Evolutionary conservation across 2,113 vertebrate species (phyloP).

Genomic region (Microcebus griseorufus): DNA sequence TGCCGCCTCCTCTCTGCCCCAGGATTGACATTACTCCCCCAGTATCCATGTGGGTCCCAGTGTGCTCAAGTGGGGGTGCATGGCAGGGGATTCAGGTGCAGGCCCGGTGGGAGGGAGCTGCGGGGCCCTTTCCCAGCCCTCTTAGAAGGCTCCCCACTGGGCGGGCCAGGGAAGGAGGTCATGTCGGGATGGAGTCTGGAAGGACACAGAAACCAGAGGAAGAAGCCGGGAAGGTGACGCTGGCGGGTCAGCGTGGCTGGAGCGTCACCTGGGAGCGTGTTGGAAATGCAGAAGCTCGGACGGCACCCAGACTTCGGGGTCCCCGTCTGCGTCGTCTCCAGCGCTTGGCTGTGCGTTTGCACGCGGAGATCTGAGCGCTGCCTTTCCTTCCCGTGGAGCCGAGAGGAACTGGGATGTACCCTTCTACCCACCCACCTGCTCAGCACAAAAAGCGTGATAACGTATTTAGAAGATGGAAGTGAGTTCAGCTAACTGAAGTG

Average conservation of each 20-base stretch:
- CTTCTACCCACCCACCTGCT: background rate
- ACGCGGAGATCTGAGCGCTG: background rate
- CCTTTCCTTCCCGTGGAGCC: background rate
- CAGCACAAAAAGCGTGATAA: background rate
- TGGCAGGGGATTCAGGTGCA: background rate
- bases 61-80: too few relatives aligned
- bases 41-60: background rate
- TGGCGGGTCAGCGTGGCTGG: background rate
- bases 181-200: background rate
- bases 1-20: background rate
- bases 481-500: background rate
- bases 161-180: background rate
- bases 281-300: background rate
- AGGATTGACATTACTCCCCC: background rate
- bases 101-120: background rate
- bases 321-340: background rate
- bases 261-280: background rate
- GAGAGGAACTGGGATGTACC: background rate
- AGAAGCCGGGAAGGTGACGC: background rate
- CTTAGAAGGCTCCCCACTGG: background rate
- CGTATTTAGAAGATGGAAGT: background rate
- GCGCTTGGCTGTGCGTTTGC: too few relatives aligned
- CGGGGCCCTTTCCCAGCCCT: background rate
- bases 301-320: background rate
- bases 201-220: background rate